Evolutionary conservation across 2,113 vertebrate species (phyloP), one percentile per base, ranked within the genome.

Genomic region (Genyomyrus donnyi): DNA sequence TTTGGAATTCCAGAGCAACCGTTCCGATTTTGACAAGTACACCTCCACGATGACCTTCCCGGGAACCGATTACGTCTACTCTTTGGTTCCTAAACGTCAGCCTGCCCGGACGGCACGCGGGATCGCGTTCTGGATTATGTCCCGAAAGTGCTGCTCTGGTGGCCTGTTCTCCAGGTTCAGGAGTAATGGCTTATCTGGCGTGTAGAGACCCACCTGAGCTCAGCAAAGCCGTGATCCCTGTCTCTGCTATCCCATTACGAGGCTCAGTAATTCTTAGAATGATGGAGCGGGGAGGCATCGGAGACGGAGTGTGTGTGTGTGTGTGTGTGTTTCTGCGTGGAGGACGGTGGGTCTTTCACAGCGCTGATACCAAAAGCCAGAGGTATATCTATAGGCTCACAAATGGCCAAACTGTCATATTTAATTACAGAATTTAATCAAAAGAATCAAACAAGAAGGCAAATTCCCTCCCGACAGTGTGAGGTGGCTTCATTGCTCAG

Each of bases 231-330:
- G 91, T 94, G 94, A 95, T 95, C 92, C 93, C 93, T 92, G 92
- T 93, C 93, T 93, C 93, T 91, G 92, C 93, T 93, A 95, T 94
- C 93, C 95, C 94, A 94, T 95, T 95, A 95, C 94, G 94, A 91
- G 94, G 93, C 94, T 94, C 91, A 93, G 85, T 92, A 94, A 93
- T 90, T 94, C 89, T 53, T 52, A 88, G 92, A 92, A 91, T 91
- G 90, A 91, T 92, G 90, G 89, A 83, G 21, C 49, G 35, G 80
- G 4, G 27, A 90, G 89, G 19, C 83, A 91, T 93, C 93, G 92
- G 93, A 93, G 93, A 91, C 91, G 90, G 91, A 93, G 50, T 50
- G 52, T 52, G 50, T 52, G 50, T 89, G 56, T 90, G 56, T 90
- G 91, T 49, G 24, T 89, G 58, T 90, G 42, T 84, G 83, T 83